These are phyloP conservation scores for Dendropsophus ebraccatus DNA, from an alignment of 2,113 vertebrate genomes.

Conservation along the genomic window DNA sequence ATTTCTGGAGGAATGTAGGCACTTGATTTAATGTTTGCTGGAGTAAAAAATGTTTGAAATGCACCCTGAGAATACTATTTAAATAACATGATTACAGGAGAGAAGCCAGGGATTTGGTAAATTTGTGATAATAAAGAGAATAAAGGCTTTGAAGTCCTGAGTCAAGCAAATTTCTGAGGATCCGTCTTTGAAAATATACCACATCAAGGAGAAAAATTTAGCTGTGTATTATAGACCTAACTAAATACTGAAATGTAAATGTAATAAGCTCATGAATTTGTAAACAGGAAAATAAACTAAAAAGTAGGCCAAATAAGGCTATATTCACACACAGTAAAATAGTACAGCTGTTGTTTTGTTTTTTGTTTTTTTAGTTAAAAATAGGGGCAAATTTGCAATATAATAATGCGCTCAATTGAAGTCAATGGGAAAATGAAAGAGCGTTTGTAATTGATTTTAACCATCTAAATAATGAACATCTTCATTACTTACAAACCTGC, in stretches of 20 bases:
- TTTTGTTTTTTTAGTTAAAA: no score
- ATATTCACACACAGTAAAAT: no score
- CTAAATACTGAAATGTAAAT: neutral
- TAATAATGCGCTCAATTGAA: no score
- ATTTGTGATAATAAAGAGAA: neutral
- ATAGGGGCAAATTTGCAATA: no score
- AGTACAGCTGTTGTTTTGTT: no score
- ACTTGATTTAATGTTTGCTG: neutral
- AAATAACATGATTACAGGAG: neutral
- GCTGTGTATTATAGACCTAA: neutral
- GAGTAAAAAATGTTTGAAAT: slow-evolving; percentile 14
- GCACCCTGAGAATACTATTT: neutral
- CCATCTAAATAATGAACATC: no score
- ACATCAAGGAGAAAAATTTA: neutral
- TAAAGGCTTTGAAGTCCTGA: neutral
- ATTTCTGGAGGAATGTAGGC: neutral
- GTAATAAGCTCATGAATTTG: neutral
- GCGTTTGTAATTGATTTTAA: no score
- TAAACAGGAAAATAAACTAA: neutral
- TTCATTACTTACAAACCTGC: no score
- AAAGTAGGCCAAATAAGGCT: no score
- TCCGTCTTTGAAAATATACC: neutral
- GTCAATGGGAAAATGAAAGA: no score
- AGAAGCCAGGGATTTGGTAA: neutral
- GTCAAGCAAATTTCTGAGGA: neutral